phyloP scores from a whole-genome alignment of 2,113 vertebrate genomes.

The Chelonoidis abingdonii region DNA sequence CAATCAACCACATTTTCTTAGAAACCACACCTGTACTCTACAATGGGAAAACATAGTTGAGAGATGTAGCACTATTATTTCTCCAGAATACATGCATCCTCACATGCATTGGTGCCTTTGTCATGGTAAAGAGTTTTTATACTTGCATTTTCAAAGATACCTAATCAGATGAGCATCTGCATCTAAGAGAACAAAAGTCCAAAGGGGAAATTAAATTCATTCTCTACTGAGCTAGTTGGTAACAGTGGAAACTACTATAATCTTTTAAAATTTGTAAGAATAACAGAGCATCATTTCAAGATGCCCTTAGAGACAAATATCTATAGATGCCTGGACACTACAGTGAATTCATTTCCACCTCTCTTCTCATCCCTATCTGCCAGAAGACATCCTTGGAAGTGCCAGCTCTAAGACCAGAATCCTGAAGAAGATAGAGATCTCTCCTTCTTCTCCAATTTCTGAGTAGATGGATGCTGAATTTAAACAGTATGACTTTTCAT shows the following conservation, averaged over 20 bases:
- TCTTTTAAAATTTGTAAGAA: background rate
- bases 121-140: background rate
- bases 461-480: background rate
- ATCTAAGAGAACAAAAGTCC: background rate
- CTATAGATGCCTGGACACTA: background rate
- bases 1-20: background rate
- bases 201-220: no score
- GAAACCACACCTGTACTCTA: background rate
- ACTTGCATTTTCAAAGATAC: background rate
- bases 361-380: background rate
- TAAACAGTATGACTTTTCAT: background rate
- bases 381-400: background rate
- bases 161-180: background rate
- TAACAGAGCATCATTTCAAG: background rate
- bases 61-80: background rate
- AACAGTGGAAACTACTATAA: background rate
- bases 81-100: background rate
- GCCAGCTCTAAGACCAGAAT: background rate
- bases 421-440: background rate
- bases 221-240: background rate
- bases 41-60: background rate
- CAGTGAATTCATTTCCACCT: background rate
- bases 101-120: background rate
- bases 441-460: background rate
- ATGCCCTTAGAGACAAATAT: background rate